Evolutionary conservation across 92 coral and sea anemone species (phyloP).

Genomic region (Hydrozoanthus gracilis): DNA sequence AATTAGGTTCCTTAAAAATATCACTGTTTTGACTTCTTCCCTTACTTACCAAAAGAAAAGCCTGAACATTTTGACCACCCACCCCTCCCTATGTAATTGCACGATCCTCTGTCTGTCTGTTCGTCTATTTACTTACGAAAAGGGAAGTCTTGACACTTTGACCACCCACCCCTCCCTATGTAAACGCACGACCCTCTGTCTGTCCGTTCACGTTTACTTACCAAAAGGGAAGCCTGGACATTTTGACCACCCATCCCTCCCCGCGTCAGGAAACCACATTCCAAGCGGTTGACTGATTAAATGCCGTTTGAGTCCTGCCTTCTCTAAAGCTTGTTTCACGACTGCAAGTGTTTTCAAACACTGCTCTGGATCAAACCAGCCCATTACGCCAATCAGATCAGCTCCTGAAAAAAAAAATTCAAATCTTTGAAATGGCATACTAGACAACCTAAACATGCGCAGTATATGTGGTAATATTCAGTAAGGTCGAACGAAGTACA

Average conservation of each 20-base stretch:
- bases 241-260: not conserved
- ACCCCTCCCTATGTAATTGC: not conserved
- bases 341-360: not conserved
- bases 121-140: not conserved
- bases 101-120: not conserved
- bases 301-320: conserved; percentile 13
- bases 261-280: conserved; percentile 21
- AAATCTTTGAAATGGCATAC: not conserved
- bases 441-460: not conserved
- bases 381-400: conserved; percentile 23
- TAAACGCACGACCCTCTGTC: too few species aligned
- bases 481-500: too few species aligned
- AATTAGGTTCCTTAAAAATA: too few species aligned
- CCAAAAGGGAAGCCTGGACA: conserved; percentile 26
- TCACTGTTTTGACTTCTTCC: too few species aligned
- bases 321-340: not conserved
- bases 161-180: too few species aligned
- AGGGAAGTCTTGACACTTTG: too few species aligned
- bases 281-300: conserved; percentile 29
- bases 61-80: not conserved
- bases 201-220: not conserved
- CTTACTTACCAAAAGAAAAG: not conserved
- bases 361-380: conserved; percentile 26
- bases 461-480: not conserved
- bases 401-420: not conserved